Base-by-base conservation (phyloP, 2,888 invertebrate species). In the Conops quadrifasciatus region DNA sequence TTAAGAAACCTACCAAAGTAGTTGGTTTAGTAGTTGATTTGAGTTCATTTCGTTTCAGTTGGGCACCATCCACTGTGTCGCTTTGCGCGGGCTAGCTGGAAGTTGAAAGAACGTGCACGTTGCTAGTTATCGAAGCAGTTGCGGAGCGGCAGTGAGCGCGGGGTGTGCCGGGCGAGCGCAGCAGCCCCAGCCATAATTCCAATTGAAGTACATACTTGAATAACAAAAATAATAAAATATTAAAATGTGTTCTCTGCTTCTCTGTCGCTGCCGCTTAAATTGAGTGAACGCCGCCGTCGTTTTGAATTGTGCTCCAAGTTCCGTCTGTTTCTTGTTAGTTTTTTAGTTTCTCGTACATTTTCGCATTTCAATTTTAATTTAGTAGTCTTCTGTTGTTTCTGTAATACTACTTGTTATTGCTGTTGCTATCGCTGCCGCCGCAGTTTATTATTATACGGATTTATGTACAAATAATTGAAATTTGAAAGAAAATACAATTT, bases 401-500 rank as follows among this genome's bases (percentile, higher is more conserved):
- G 62, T 68, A 68, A 68, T 62, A 60, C 24, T 28, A 62, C 49
- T 70, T 72, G 66, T 69, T 60, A 47, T 70, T 64, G 45, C 16
- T 67, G 36, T 28, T 49, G 64, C 45, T 66, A 58, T 45, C 15
- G 60, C 51, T 49, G 47, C 53, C 51, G 30, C 67, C 28, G 49
- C 62, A 28, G 43, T 62, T 47, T 30, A 11, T 56, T 68, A 45
- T 51, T 24, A 43, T 67, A 58, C 36, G 67, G 49, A 63, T 63
- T 68, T 58, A 59, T 71, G 66, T 66, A 66, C 59, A 71, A 71
- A 71, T 71, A 71, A 71, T 60, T 66, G 66, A 66, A 66, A 65
- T 65, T 66, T 71, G 51, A 59, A 71, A 71, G 70, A 64, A 64
- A 73, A 70, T 74, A 72, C 68, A n/a, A 58, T 73, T 73, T 73